Evolutionary conservation across 1,140 invertebrate genomes (phyloP).

Genomic region (Drosophila cardini): DNA sequence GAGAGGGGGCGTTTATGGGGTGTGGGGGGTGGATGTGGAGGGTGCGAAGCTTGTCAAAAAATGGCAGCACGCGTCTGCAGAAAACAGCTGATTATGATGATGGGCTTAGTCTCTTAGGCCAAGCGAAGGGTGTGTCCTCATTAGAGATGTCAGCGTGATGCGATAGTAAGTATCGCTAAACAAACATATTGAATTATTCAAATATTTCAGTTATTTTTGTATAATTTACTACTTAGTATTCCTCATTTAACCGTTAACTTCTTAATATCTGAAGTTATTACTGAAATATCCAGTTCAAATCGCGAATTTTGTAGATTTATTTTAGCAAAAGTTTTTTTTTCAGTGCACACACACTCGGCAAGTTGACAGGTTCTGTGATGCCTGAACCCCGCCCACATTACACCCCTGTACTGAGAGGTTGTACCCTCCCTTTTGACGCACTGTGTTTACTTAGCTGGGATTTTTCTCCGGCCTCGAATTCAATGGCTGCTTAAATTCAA

Average conservation of each 20-base stretch:
- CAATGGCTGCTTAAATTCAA: constrained; percentile 62
- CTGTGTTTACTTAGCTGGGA: constrained; percentile 63
- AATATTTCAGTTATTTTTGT: too few relatives aligned
- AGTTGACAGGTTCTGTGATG: constrained; percentile 38
- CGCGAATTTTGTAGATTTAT: too few relatives aligned
- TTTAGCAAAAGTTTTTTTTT: too few relatives aligned
- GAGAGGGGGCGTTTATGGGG: background rate
- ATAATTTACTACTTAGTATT: too few relatives aligned
- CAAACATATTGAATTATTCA: too few relatives aligned
- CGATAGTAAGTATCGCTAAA: background rate
- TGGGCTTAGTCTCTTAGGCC: constrained; percentile 12
- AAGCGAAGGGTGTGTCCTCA: constrained; percentile 15
- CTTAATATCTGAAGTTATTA: too few relatives aligned
- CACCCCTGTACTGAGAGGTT: constrained; percentile 24
- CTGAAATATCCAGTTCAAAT: too few relatives aligned
- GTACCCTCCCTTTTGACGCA: constrained; percentile 4
- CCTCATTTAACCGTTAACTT: background rate
- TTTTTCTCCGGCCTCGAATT: constrained; percentile 27
- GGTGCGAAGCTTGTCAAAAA: constrained; percentile 56
- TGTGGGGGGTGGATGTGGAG: background rate
- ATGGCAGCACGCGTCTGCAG: constrained; percentile 64
- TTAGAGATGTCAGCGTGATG: constrained; percentile 4
- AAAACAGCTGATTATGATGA: constrained; percentile 39
- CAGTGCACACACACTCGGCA: constrained; percentile 9
- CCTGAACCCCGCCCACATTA: constrained; percentile 2